Percentiles rank a stretch among this genome's conserved stretches.
These are phyloP conservation scores for Periplaneta americana DNA, from an alignment of 1,140 invertebrate species.

Conservation along the genomic window DNA sequence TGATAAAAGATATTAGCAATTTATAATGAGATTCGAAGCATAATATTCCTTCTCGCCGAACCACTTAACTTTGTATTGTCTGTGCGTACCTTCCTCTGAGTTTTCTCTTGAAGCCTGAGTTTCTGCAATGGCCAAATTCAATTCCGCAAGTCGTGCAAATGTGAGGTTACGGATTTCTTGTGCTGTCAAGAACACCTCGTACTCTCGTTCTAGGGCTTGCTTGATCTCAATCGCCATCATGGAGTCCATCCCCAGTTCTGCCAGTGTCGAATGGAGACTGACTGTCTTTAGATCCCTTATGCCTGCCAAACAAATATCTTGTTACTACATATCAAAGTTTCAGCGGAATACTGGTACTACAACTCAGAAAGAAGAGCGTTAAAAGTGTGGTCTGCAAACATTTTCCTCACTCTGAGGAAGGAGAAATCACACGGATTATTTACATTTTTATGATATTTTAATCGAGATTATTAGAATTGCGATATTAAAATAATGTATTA, in stretches of 20 bases:
- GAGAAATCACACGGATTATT: no score
- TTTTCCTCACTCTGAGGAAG: no score
- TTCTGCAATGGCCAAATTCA: neutral
- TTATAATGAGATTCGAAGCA: no score
- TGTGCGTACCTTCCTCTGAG: neutral
- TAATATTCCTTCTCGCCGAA: no score
- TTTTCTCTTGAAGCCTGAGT: neutral
- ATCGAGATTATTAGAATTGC: no score
- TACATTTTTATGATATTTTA: no score
- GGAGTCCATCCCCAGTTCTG: slow-evolving; percentile 78
- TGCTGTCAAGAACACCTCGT: slow-evolving; percentile 69
- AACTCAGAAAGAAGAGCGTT: no score
- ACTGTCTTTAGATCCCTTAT: slow-evolving; percentile 48
- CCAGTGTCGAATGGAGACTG: slow-evolving; percentile 58
- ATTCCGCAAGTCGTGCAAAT: slow-evolving; percentile 40
- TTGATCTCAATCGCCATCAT: slow-evolving; percentile 82
- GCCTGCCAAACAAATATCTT: slow-evolving; percentile 22
- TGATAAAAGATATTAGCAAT: no score
- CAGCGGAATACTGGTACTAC: no score
- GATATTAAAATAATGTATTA: no score
- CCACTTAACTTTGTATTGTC: no score
- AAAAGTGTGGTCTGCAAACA: no score
- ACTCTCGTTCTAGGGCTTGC: slow-evolving; percentile 76
- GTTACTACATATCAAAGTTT: neutral
- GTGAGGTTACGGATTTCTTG: slow-evolving; percentile 67